A percentile compares a stretch with the other conserved stretches of the same genome.
phyloP scores from a whole-genome alignment of 2,888 invertebrate species.

The Cephus pygmeus region DNA sequence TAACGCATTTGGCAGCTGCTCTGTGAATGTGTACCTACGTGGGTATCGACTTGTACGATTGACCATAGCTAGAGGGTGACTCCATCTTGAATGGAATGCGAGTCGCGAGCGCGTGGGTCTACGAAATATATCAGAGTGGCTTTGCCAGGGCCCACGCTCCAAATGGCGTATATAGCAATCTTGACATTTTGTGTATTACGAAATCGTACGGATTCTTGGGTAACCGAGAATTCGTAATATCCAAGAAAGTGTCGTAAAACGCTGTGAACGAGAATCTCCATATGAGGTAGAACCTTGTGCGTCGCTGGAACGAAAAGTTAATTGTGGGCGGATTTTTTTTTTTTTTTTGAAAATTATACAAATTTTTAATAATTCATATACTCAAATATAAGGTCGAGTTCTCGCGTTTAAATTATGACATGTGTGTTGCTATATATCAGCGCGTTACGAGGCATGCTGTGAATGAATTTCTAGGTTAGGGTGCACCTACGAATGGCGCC shows the following conservation, averaged over 20 bases:
- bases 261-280: not conserved
- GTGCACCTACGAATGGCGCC: conserved; percentile 22
- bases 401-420: not conserved
- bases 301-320: not conserved
- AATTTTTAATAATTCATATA: not conserved
- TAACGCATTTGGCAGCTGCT: conserved; percentile 40
- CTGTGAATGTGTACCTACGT: conserved; percentile 30
- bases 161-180: not conserved
- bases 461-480: conserved; percentile 19
- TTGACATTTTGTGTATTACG: conserved; percentile 1
- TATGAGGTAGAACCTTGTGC: not conserved
- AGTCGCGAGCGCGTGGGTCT: conserved; percentile 38
- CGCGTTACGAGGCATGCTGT: not conserved
- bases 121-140: conserved; percentile 42
- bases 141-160: conserved; percentile 35
- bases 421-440: not conserved
- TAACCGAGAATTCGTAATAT: not conserved
- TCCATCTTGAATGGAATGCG: conserved; percentile 48
- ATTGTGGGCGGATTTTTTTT: not conserved
- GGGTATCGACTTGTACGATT: conserved; percentile 47
- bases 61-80: conserved; percentile 30
- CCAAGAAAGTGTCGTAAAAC: not conserved
- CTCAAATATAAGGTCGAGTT: not conserved
- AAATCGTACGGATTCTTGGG: conserved; percentile 6
- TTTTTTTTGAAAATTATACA: not conserved